These are phyloP conservation scores for Lithophane leautieri DNA, from an alignment of 2,888 invertebrate genomes.

Conservation along the genomic window DNA sequence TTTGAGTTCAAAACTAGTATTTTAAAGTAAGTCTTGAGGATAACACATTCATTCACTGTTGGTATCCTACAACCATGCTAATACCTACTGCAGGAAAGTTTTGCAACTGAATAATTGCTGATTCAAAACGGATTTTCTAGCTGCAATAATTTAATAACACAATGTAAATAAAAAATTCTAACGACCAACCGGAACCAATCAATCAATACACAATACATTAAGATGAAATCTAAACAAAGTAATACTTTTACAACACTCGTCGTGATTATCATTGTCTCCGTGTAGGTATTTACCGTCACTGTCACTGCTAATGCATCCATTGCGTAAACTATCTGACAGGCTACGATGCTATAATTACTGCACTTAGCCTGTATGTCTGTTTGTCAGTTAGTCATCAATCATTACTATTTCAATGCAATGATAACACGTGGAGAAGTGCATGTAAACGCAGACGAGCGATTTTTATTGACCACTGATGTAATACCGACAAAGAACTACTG, in stretches of 20 bases:
- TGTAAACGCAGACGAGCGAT: not conserved
- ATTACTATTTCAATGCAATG: not conserved
- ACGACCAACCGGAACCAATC: conserved; percentile 1
- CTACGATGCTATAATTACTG: conserved; percentile 19
- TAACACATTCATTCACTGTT: not conserved
- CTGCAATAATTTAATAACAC: not conserved
- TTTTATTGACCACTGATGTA: not conserved
- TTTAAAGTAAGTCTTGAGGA: not conserved
- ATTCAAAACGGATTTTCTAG: not conserved
- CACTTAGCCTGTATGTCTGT: conserved; percentile 17
- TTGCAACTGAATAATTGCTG: not conserved
- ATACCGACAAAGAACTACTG: not conserved
- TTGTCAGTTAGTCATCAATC: conserved; percentile 12
- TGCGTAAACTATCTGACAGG: conserved; percentile 20
- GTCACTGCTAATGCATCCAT: conserved; percentile 31
- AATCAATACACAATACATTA: conserved; percentile 6
- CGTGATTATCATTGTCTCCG: conserved; percentile 7
- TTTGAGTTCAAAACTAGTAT: not conserved
- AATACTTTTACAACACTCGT: conserved; percentile 8
- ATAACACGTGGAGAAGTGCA: not conserved
- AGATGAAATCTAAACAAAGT: conserved; percentile 19
- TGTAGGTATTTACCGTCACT: not conserved
- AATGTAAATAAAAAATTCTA: not conserved
- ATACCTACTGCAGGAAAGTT: not conserved
- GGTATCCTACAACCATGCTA: not conserved